Evolutionary conservation across 1,140 invertebrate genomes (phyloP), one percentile per base, ranked within the genome.

Genomic region (Meloidogyne floridensis): DNA sequence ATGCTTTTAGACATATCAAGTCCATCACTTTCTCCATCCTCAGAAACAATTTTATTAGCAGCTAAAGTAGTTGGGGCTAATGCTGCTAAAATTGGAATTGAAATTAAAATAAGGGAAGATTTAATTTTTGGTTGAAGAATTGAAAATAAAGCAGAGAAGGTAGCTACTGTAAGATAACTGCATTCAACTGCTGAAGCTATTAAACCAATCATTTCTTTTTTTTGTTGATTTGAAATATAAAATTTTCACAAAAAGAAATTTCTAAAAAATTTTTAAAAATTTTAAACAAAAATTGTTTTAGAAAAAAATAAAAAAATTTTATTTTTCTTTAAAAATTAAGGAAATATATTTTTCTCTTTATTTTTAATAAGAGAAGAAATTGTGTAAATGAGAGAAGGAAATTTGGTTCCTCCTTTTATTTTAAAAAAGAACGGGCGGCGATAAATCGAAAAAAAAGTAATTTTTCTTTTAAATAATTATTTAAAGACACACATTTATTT

Each of bases 81-180:
- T 9, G 47, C n/a, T 9, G 82, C 20, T 5, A 83, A 15, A 56
- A 83, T 15, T 11, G 82, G 32, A 6, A 83, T n/a, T 15, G 82
- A 10, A 81, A 32, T 10, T 65, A 82, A 42, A 82, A 84, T 18
- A 84, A 32, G 32, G 15, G 83, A 5, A n/a, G n/a, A 43, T n/a
- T 76, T 84, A 18, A 84, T 18, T 75, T 83, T 84, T 51, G 83
- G 83, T n/a, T n/a, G 15, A 20, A 84, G 2, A 51, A 84, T 76
- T 13, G 83, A 79, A 69, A 84, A 43, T 11, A 84, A 47, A 18
- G 83, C 83, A 13, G 54, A 42, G 42, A 84, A 20, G 13, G 73
- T 54, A 56, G 83, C 54, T 20, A 84, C 3, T 11, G 86, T 51
- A 9, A 84, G 71, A 20, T 83, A 47, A 20, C 81, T 51, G 53